phyloP scores from a whole-genome alignment of 2,113 vertebrate genomes.

The Tenrec ecaudatus region DNA sequence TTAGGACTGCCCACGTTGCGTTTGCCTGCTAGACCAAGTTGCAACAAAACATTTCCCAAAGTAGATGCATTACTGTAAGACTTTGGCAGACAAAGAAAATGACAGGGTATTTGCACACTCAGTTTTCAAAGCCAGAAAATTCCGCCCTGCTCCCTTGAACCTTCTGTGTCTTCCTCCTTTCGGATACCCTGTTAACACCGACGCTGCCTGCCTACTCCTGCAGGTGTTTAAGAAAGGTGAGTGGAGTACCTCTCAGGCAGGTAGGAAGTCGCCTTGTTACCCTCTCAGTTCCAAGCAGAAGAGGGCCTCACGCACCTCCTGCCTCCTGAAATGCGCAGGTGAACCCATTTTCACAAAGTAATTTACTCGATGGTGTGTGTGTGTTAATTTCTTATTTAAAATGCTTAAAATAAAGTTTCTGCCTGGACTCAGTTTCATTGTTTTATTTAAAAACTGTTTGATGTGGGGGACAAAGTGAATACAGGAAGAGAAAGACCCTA shows the following conservation, averaged over 20 bases:
- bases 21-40: conserved; percentile 44
- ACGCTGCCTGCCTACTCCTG: neutral
- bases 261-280: neutral
- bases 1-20: neutral
- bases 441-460: conserved; percentile 13
- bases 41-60: conserved; percentile 40
- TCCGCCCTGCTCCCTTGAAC: neutral
- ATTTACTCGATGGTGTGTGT: neutral
- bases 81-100: conserved; percentile 3
- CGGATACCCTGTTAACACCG: neutral
- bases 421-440: neutral
- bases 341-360: neutral
- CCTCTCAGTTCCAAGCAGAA: neutral
- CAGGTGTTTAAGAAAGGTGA: neutral
- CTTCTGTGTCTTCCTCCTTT: neutral
- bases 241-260: neutral
- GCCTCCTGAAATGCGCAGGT: neutral
- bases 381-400: conserved; percentile 28
- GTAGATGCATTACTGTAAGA: neutral
- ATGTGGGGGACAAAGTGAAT: neutral
- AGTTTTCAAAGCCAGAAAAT: neutral
- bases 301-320: neutral
- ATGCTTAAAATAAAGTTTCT: conserved; percentile 5
- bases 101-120: neutral
- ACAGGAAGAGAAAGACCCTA: neutral